Evolutionary conservation across 2,888 invertebrate species (phyloP).

Genomic region (Torymus aiolomorphi): DNA sequence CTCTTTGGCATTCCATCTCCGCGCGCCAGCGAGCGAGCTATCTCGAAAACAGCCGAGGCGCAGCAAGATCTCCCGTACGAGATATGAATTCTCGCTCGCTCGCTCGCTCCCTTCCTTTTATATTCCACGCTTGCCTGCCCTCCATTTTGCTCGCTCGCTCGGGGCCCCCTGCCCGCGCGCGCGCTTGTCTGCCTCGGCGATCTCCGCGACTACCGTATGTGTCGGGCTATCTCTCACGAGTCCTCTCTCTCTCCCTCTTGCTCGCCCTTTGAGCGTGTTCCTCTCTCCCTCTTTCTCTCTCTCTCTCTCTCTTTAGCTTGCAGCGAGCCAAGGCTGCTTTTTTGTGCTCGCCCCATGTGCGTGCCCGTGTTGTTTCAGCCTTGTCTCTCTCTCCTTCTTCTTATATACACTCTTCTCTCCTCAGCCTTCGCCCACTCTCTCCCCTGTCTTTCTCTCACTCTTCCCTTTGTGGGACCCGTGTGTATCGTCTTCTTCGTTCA

Average conservation of each 20-base stretch:
- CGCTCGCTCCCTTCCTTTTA: constrained; percentile 69
- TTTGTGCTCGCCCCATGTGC: constrained; percentile 50
- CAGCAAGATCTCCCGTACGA: constrained; percentile 74
- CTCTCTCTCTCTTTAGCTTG: constrained; percentile 23
- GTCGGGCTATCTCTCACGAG: constrained; percentile 65
- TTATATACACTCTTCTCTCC: background rate
- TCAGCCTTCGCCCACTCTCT: background rate
- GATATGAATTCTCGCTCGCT: constrained; percentile 69
- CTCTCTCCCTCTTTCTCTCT: constrained; percentile 51
- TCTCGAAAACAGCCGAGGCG: constrained; percentile 74
- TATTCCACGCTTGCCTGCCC: constrained; percentile 75
- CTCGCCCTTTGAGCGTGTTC: background rate
- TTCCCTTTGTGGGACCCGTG: background rate
- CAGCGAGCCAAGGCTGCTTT: constrained; percentile 44
- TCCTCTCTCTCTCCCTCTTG: constrained; percentile 22
- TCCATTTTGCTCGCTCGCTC: constrained; percentile 73
- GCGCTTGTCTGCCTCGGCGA: too few species aligned
- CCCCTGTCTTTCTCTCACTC: background rate
- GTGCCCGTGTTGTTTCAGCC: constrained; percentile 64
- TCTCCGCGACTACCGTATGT: constrained; percentile 73
- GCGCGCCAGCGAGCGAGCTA: constrained; percentile 43
- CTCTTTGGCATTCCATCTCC: constrained; percentile 41
- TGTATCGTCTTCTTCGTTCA: constrained; percentile 35
- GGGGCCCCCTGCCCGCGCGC: constrained; percentile 62
- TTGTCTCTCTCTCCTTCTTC: constrained; percentile 49